These are phyloP conservation scores for Zoroaster sp. DNA, from an alignment of 53 echinoderm and acorn worm genomes.

Conservation along the genomic window DNA sequence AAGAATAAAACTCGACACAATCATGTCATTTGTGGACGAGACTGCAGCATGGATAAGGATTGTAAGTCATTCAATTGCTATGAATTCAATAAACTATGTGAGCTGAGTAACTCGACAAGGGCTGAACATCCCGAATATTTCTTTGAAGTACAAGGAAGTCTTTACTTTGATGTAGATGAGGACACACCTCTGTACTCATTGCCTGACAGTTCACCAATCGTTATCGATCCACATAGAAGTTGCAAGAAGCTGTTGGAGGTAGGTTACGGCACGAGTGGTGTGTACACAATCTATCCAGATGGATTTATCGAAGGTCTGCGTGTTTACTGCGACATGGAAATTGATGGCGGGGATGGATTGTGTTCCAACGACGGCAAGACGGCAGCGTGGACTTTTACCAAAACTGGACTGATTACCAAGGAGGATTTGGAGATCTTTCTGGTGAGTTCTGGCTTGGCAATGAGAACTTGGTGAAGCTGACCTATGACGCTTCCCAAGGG, in stretches of 20 bases:
- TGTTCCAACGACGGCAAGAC: constrained; percentile 51
- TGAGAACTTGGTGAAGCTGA: constrained; percentile 4
- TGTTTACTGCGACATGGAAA: constrained; percentile 43
- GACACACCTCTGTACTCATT: background rate
- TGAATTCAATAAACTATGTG: background rate
- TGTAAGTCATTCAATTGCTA: constrained; percentile 22
- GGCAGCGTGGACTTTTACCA: constrained; percentile 24
- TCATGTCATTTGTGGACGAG: background rate
- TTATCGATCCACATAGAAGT: no score
- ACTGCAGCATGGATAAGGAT: background rate
- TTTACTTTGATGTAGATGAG: background rate
- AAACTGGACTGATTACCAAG: constrained; percentile 25
- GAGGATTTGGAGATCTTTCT: constrained; percentile 21
- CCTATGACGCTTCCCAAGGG: background rate
- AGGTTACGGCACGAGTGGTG: background rate
- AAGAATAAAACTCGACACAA: background rate
- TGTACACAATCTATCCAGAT: constrained; percentile 30
- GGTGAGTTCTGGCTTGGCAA: constrained; percentile 55
- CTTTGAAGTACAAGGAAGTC: background rate
- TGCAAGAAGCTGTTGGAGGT: background rate
- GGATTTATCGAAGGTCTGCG: background rate
- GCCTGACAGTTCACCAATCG: no score
- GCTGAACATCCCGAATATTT: background rate
- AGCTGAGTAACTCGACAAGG: constrained; percentile 5
- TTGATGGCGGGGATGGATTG: constrained; percentile 33